A percentile compares a stretch with the other conserved stretches of the same genome.
These are phyloP conservation scores for Malacosoma neustria DNA, from an alignment of 2,888 invertebrate species.

Conservation along the genomic window DNA sequence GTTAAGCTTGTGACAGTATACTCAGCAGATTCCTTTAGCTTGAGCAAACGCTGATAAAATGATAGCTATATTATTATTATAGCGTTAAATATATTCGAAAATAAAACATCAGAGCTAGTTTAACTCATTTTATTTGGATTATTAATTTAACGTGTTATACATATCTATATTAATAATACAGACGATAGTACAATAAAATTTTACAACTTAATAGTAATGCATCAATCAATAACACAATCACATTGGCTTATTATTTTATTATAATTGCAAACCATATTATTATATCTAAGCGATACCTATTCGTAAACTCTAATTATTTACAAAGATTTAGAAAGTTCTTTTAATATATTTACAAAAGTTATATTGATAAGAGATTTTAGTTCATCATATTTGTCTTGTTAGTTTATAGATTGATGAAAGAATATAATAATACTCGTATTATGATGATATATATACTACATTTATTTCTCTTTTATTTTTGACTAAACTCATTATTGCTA, in stretches of 20 bases:
- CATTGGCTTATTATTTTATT: not conserved
- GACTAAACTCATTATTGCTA: too few species aligned
- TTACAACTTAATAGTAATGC: not conserved
- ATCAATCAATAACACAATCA: not conserved
- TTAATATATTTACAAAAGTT: not conserved
- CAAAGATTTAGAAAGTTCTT: not conserved
- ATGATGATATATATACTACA: too few species aligned
- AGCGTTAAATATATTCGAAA: too few species aligned
- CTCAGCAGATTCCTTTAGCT: too few species aligned
- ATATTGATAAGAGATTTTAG: too few species aligned
- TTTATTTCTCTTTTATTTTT: too few species aligned
- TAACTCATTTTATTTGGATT: not conserved
- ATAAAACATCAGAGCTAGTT: not conserved
- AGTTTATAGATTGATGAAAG: too few species aligned
- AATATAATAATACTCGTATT: too few species aligned
- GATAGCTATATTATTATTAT: too few species aligned
- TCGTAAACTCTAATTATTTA: not conserved
- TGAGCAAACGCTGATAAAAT: too few species aligned
- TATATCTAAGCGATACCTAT: not conserved
- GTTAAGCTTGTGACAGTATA: too few species aligned
- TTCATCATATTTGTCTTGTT: too few species aligned
- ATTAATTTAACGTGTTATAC: not conserved
- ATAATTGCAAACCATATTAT: not conserved
- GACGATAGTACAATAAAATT: not conserved
- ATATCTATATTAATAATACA: not conserved